phyloP scores from a whole-genome alignment of 1,140 invertebrate species.

The Cyclargus thomasi region DNA sequence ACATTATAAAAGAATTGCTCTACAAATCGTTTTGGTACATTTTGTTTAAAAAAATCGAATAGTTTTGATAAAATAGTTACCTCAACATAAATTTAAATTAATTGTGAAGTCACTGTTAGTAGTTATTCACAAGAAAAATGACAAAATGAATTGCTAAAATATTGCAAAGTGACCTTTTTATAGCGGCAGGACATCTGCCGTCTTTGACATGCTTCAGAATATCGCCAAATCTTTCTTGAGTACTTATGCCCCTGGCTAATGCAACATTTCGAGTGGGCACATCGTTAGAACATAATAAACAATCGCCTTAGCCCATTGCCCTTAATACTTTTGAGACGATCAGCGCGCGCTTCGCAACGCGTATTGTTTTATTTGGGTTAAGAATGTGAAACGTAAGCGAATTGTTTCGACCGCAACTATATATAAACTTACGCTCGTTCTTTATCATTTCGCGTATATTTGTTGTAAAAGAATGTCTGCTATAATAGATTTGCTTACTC shows the following conservation, averaged over 20 bases:
- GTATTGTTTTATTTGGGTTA: slow-evolving; percentile 14
- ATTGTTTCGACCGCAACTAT: background rate
- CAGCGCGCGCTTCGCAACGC: background rate
- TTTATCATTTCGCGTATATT: background rate
- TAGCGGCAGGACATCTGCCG: too few relatives aligned
- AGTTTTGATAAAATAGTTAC: too few relatives aligned
- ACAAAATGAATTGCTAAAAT: too few relatives aligned
- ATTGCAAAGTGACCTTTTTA: too few relatives aligned
- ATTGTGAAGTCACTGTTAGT: too few relatives aligned
- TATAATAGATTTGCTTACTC: too few relatives aligned
- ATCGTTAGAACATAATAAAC: slow-evolving; percentile 11
- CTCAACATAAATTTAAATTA: too few relatives aligned
- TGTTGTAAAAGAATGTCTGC: background rate
- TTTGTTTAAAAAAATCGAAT: too few relatives aligned
- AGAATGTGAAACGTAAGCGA: background rate
- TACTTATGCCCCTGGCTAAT: background rate
- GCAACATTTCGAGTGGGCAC: background rate
- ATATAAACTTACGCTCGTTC: background rate
- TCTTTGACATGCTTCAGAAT: background rate
- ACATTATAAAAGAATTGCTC: too few relatives aligned
- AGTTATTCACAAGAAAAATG: too few relatives aligned
- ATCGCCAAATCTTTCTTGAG: background rate
- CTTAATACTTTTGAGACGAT: slow-evolving; percentile 12
- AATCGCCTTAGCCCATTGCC: slow-evolving; percentile 10
- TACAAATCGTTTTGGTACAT: too few relatives aligned